phyloP scores from a whole-genome alignment of 2,797 vertebrate species.

The Australoheros facetus region DNA sequence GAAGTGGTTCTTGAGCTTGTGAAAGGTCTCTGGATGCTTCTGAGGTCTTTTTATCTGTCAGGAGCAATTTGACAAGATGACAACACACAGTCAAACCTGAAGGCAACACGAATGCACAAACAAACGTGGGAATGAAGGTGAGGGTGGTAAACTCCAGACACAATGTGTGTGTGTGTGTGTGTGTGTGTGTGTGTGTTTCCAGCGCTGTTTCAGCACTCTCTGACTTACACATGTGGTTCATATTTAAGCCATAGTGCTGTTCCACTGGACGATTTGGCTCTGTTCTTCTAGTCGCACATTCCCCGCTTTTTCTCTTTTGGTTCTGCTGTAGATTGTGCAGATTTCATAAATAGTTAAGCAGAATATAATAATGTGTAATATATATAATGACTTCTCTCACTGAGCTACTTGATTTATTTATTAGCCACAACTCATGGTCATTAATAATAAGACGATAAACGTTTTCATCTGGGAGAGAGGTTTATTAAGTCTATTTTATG shows the following conservation, averaged over 20 bases:
- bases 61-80: conserved; percentile 29
- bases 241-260: conserved; percentile 72
- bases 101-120: conserved; percentile 30
- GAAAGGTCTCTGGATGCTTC: conserved; percentile 6
- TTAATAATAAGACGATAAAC: not conserved
- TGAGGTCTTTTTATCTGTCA: conserved; percentile 20
- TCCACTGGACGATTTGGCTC: conserved; percentile 73
- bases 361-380: not conserved
- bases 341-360: not conserved
- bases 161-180: conserved; percentile 19
- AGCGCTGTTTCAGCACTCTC: conserved; percentile 68
- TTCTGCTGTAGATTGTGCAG: conserved; percentile 24
- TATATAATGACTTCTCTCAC: not conserved
- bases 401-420: not conserved
- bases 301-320: conserved; percentile 52
- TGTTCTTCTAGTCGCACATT: conserved; percentile 63
- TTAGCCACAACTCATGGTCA: not conserved
- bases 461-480: not conserved
- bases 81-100: conserved; percentile 6
- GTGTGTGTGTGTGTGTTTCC: conserved; percentile 34
- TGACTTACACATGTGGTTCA: conserved; percentile 75
- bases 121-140: conserved; percentile 53
- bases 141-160: conserved; percentile 42
- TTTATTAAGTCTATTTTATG: not conserved
- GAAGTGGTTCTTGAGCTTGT: conserved; percentile 5